These are phyloP conservation scores for Psilopogon haemacephalus DNA, from an alignment of 2,113 vertebrate genomes.

Conservation along the genomic window DNA sequence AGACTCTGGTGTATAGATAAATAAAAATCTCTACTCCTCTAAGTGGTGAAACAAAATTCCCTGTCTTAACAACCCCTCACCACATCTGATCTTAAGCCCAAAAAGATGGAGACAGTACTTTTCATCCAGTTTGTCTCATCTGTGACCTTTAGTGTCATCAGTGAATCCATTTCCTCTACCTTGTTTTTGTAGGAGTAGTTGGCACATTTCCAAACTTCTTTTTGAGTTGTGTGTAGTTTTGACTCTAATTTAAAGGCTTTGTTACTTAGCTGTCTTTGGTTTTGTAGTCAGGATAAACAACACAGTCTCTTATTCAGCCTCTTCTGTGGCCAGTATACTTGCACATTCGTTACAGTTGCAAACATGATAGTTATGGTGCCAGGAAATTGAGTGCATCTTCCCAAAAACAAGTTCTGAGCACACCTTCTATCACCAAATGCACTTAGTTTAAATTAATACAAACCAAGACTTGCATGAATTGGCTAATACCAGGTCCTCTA, in stretches of 20 bases:
- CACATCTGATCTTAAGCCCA: not conserved
- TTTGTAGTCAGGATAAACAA: not conserved
- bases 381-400: not conserved
- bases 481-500: not conserved
- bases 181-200: not conserved
- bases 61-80: not conserved
- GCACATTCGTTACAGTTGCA: not conserved
- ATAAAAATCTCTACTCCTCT: not conserved
- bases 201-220: not conserved
- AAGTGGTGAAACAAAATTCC: not conserved
- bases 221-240: not conserved
- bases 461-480: not conserved
- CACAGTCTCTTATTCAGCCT: not conserved
- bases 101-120: not conserved
- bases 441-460: not conserved
- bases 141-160: not conserved
- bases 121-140: not conserved
- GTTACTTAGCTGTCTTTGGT: not conserved
- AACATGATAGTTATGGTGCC: not conserved
- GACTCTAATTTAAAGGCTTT: not conserved
- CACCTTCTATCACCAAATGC: not conserved
- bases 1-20: not conserved
- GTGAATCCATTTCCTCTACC: not conserved
- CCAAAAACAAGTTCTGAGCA: not conserved
- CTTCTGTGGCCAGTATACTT: accelerated